Base-by-base conservation (phyloP, 2,888 invertebrate genomes). In the Eutolmus rufibarbis region DNA sequence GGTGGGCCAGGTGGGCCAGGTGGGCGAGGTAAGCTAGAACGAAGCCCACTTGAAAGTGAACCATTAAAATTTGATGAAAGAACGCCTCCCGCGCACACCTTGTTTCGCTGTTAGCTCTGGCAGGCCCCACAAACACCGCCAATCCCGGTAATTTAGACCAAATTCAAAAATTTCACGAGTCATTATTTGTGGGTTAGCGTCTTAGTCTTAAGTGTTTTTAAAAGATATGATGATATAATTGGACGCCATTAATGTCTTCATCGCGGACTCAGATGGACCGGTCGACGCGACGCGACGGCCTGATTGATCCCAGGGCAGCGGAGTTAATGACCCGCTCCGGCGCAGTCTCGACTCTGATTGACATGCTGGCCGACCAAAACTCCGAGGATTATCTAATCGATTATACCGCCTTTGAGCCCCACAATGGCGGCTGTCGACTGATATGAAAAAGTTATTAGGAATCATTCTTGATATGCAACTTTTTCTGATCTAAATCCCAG, bases 201-300 rank as follows among this genome's bases (percentile, higher is more conserved):
- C 74, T 74, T 74, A 74, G 74, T 46, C 74, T 85, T 85, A 85
- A 85, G 85, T 85, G 85, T 85, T 85, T 85, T 74, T 85, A 74
- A 74, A 85, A 85, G 84, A 85, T 85, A 85, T 85, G 85, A 85
- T 31, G 85, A 46, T 85, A 85, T 85, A 85, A 85, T 85, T 85
- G 85, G 85, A 74, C 37, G 85, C 85, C 85, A 85, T 85, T 74
- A 85, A 85, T 74, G 85, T 85, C 74, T 74, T 74, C 46, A 85
- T 85, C 34, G 34, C 74, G 43, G 8, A n/a, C 43, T 74, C 23
- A 1, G 85, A 85, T 66, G 43, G 74, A 12, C 19, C 82, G 51
- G 7, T 5, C 23, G n/a, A n/a, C n/a, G n/a, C 31, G 40, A 43
- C 37, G 40, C n/a, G 40, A 78, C 37, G 43, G 51, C 34, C 34